Evolutionary conservation across 2,113 vertebrate genomes (phyloP), one percentile per base, ranked within the genome.

Genomic region (Actinemys pallida): DNA sequence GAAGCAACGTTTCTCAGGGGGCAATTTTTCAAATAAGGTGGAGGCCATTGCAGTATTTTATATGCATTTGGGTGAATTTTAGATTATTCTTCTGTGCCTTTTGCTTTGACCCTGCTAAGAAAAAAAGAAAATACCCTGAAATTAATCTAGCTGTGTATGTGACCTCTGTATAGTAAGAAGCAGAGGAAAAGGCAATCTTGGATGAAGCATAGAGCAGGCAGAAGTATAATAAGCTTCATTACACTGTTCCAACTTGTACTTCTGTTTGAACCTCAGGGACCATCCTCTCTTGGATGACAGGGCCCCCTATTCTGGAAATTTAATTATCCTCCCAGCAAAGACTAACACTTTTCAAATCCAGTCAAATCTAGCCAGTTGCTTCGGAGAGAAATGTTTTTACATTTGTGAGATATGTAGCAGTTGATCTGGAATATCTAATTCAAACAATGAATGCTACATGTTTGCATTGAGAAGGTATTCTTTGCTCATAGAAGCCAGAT

Each of bases 261-360:
- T 95, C 78, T 93, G 50, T 56, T 84, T 97, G 78, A 87, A 96
- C 45, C 52, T 96, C 29, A 10, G n/a, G 94, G 54, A 95, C 13
- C 10, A 62, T 90, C 82, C 83, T 83, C 78, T 84, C 9, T 8
- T 6, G 29, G 83, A 94, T 90, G 62, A 97, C 42, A 92, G 72
- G 4, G 20, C 92, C 95, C 76, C 57, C 75, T 91, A 1, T 87
- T 93, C 92, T 95, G 39, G 94, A 97, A 95, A 97, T 92, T 92
- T 96, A 88, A 94, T 69, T 87, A 8, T 8, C 49, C 29, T 93
- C 92, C 94, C 89, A 88, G 88, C 62, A 94, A 94, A 94, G 4
- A 53, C 42, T 93, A 87, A 78, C 25, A 94, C 92, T 93, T 89
- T 62, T 53, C 86, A 89, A 39, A 81, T 75, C 93, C 59, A 59